Base-by-base conservation (phyloP, 2,797 vertebrate genomes). In the Liasis olivaceus region DNA sequence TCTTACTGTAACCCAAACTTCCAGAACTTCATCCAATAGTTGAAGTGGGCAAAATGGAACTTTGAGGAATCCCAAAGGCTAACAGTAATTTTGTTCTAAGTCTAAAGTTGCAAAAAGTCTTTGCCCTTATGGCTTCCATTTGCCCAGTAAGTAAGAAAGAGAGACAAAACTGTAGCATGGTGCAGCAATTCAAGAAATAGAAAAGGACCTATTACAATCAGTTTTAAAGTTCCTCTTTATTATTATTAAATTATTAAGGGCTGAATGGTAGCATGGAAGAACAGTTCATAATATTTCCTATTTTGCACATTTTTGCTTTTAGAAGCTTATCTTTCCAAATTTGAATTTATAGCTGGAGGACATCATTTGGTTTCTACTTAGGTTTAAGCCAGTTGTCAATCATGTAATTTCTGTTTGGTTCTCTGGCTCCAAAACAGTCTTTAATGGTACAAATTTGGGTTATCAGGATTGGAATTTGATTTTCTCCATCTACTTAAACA, bases 401-500 rank as follows among this genome's bases (percentile, higher is more conserved):
- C 85, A 95, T 2, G 11, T 92, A 90, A 92, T 96, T 97, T 97
- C 96, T 96, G 95, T 97, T 96, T 96, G 94, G 93, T 95, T 89
- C 93, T 0, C 24, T 92, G 69, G 87, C 93, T 96, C 91, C 94
- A 96, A 87, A 94, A 36, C 93, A 94, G 94, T 63, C 86, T 85
- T 96, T 96, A 97, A 97, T 97, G 94, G 22, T 47, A 36, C 20
- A 47, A 47, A 81, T 81, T 81, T 81, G 72, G 72, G 94, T 5
- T 1, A 96, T 89, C 90, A 94, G 95, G 90, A 95, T 26, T 92
- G 62, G 96, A 93, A 97, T 91, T 90, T 94, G 95, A 94, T 94
- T 81, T 93, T 94, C 92, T 94, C 91, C 94, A 63, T 90, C 92
- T 64, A 94, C 95, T 93, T 89, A 64, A 92, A 89, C 94, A 95